phyloP scores from a whole-genome alignment of 2,797 vertebrate genomes.

The Helostoma temminkii region DNA sequence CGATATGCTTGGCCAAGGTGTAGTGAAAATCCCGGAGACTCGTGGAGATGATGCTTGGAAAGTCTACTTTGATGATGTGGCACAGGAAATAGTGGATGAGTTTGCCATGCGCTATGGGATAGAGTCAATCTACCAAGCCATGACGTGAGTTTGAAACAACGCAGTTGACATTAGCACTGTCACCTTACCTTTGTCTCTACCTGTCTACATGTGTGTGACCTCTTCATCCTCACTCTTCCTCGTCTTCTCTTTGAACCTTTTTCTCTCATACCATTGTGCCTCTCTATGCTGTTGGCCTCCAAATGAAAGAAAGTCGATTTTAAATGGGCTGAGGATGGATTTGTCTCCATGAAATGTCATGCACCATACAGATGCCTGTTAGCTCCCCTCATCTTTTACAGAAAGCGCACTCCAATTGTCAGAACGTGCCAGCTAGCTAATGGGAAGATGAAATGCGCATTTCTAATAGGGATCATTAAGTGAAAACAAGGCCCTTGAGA shows the following conservation, averaged over 20 bases:
- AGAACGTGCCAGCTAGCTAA: constrained; percentile 41
- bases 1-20: constrained; percentile 91
- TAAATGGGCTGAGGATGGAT: constrained; percentile 44
- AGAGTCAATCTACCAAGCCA: constrained; percentile 98
- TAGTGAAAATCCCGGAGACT: constrained; percentile 93
- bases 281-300: constrained; percentile 36
- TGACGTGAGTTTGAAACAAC: constrained; percentile 91
- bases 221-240: neutral
- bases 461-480: constrained; percentile 40
- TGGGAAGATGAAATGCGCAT: constrained; percentile 34
- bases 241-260: neutral
- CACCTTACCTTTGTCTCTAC: neutral
- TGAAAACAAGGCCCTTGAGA: constrained; percentile 38
- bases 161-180: neutral
- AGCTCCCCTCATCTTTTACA: constrained; percentile 52
- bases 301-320: constrained; percentile 53
- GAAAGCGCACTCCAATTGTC: constrained; percentile 44
- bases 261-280: constrained; percentile 28
- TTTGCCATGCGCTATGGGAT: constrained; percentile 99
- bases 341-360: constrained; percentile 41
- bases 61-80: constrained; percentile 96
- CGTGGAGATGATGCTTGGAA: constrained; percentile 97
- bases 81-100: constrained; percentile 97
- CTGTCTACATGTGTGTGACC: constrained; percentile 19
- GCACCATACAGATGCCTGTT: constrained; percentile 44